Conservation (phyloP, 2,797 vertebrate genomes). For the Borostomias antarcticus region DNA sequence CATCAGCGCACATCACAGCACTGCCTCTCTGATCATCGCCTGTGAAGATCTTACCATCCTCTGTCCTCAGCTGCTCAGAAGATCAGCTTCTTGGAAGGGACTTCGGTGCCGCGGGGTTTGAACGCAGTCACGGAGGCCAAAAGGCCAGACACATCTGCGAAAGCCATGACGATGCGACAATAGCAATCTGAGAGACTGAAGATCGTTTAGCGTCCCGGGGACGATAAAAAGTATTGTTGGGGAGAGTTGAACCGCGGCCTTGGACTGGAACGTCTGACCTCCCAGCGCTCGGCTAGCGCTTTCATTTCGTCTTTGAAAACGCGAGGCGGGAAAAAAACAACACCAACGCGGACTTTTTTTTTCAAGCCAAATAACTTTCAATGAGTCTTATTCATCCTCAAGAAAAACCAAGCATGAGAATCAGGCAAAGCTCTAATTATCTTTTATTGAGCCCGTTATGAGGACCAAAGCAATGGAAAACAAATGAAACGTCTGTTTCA, state of each 20-base stretch:
- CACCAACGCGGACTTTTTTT: neutral
- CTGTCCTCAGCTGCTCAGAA: constrained; percentile 5
- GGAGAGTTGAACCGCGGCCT: neutral
- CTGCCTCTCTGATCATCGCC: neutral
- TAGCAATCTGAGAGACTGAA: neutral
- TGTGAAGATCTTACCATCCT: neutral
- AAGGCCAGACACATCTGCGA: constrained; percentile 18
- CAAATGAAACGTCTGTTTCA: neutral
- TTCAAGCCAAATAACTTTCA: neutral
- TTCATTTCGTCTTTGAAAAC: too few relatives aligned
- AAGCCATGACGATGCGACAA: neutral
- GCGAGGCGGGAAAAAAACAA: neutral
- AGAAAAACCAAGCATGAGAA: neutral
- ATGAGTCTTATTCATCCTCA: neutral
- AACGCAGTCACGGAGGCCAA: neutral
- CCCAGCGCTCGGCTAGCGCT: neutral
- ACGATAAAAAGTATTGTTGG: constrained; percentile 1
- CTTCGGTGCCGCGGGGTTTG: neutral
- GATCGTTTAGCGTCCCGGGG: neutral
- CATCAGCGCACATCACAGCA: neutral
- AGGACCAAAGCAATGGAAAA: constrained; percentile 14
- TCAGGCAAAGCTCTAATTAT: neutral
- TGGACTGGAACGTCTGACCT: neutral
- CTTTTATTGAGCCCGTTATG: neutral
- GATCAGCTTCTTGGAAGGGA: neutral